Percentiles rank a stretch among this genome's conserved stretches.
These are phyloP conservation scores for Nesometra sesokonis DNA, from an alignment of 35 echinoderm and acorn worm genomes.

Conservation along the genomic window DNA sequence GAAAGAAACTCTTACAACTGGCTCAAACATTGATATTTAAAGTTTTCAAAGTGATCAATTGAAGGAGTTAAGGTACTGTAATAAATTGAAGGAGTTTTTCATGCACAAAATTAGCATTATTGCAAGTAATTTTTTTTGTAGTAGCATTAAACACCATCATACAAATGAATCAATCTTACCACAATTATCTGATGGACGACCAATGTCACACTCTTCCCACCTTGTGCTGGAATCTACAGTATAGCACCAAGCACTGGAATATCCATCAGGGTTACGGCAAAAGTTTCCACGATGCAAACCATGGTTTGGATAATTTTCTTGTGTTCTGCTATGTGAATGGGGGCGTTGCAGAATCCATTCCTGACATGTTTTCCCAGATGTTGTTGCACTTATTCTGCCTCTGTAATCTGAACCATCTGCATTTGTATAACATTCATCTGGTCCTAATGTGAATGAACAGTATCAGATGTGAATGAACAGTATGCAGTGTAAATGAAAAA, in stretches of 20 bases:
- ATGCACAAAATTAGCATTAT: no score
- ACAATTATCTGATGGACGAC: not conserved
- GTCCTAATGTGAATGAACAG: no score
- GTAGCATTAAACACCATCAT: no score
- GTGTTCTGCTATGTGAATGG: slow-evolving; percentile 15
- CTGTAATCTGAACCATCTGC: slow-evolving; percentile 10
- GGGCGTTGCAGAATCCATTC: slow-evolving; percentile 14
- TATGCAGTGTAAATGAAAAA: no score
- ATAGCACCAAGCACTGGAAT: not conserved
- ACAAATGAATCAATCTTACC: no score
- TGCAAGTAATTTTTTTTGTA: no score
- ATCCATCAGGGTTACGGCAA: slow-evolving; percentile 5
- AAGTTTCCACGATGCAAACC: slow-evolving; percentile 29
- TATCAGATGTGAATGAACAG: no score
- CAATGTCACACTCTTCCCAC: not conserved
- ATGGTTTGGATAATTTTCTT: not conserved
- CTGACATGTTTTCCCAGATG: slow-evolving; percentile 30
- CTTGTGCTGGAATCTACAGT: not conserved
- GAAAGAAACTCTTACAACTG: no score
- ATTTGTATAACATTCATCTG: not conserved
- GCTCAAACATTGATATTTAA: no score
- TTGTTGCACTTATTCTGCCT: not conserved
- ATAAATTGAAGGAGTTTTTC: no score
- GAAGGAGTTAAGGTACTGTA: no score
- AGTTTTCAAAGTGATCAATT: no score